A percentile compares a stretch with the other conserved stretches of the same genome.
phyloP scores from a whole-genome alignment of 2,113 vertebrate genomes.

The Athene noctua region DNA sequence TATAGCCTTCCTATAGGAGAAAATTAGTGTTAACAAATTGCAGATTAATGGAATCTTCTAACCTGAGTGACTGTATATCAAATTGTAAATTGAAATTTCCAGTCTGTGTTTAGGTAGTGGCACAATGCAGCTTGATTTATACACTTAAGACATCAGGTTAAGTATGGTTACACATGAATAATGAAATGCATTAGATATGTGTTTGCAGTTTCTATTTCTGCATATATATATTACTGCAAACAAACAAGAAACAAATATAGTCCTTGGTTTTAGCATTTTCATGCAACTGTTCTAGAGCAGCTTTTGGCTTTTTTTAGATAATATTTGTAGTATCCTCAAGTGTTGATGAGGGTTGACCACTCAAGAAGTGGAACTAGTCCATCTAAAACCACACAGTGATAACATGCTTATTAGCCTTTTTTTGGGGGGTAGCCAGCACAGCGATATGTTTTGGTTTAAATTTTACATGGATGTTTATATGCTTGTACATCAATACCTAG shows the following conservation, averaged over 20 bases:
- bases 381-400: neutral
- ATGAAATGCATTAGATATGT: neutral
- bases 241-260: neutral
- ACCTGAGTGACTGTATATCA: neutral
- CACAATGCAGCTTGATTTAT: conserved; percentile 2
- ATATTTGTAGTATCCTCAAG: neutral
- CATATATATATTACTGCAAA: neutral
- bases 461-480: neutral
- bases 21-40: neutral
- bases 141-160: neutral
- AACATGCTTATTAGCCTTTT: neutral
- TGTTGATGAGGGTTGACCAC: neutral
- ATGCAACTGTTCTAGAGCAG: neutral
- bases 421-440: neutral
- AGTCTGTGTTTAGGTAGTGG: neutral
- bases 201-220: neutral
- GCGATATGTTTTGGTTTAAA: neutral
- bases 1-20: neutral
- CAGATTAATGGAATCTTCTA: neutral
- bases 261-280: neutral
- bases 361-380: neutral
- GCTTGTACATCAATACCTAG: neutral
- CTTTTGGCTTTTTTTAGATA: neutral
- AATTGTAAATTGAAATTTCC: conserved; percentile 25
- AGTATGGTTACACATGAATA: neutral